Conservation (phyloP, 2,113 vertebrate species). For the Oreotrochilus melanogaster region DNA sequence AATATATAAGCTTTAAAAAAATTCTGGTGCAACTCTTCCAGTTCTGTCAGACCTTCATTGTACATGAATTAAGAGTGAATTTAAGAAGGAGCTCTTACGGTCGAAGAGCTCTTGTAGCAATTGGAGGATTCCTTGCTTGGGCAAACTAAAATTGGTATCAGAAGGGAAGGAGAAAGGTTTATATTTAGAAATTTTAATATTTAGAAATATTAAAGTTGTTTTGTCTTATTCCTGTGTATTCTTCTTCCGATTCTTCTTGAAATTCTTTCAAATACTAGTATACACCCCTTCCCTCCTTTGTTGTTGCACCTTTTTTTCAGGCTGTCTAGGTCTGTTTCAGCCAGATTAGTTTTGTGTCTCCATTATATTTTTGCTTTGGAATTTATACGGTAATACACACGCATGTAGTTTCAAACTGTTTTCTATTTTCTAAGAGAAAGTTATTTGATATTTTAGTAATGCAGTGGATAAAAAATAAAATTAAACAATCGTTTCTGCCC, state of each 20-base stretch:
- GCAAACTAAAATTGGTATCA: not conserved
- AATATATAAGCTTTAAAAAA: not conserved
- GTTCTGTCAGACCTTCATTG: not conserved
- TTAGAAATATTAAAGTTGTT: not conserved
- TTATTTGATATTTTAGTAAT: not conserved
- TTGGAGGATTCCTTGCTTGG: not conserved
- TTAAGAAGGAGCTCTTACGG: not conserved
- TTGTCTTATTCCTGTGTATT: not conserved
- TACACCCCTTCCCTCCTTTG: rapidly evolving
- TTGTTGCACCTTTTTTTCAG: not conserved
- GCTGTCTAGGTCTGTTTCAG: not conserved
- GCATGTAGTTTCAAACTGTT: not conserved
- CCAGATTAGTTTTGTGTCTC: not conserved
- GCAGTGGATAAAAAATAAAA: not conserved
- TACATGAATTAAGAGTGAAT: not conserved
- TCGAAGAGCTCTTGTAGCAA: not conserved
- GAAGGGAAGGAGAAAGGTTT: not conserved
- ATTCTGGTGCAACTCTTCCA: not conserved
- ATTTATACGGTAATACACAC: not conserved
- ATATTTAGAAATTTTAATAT: not conserved
- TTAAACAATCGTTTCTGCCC: not conserved
- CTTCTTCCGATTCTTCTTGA: not conserved
- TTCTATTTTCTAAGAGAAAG: not conserved
- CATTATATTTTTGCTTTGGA: not conserved
- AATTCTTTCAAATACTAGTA: not conserved